Conservation (phyloP, 2,113 vertebrate species). For the Morphnarchus princeps region DNA sequence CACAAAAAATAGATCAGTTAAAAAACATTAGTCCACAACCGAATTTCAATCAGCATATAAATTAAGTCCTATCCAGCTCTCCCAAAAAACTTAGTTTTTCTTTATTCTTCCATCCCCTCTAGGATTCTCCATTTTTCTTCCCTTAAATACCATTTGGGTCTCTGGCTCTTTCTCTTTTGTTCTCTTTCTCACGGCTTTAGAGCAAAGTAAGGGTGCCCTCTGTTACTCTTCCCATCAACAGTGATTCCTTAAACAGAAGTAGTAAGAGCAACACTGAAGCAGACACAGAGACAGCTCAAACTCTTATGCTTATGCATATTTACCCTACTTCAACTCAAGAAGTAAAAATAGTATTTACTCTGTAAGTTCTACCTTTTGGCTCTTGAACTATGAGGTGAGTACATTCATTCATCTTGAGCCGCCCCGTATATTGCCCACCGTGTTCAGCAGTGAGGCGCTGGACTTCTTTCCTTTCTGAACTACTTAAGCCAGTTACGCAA, state of each 20-base stretch:
- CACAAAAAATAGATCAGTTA: background rate
- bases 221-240: background rate
- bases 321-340: background rate
- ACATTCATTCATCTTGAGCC: constrained; percentile 96
- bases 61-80: background rate
- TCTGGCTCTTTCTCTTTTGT: background rate
- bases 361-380: constrained; percentile 79
- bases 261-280: background rate
- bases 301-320: background rate
- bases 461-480: constrained; percentile 85
- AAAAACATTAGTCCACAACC: background rate
- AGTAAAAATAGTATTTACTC: background rate
- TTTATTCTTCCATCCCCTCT: background rate
- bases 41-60: background rate
- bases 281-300: background rate
- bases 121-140: background rate
- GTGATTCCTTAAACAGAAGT: background rate
- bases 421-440: constrained; percentile 88
- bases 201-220: background rate
- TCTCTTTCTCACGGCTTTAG: background rate
- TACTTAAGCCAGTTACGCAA: constrained; percentile 90
- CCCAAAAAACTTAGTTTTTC: background rate
- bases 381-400: constrained; percentile 95
- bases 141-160: background rate
- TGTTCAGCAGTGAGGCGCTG: constrained; percentile 85